phyloP scores from a whole-genome alignment of 1,140 invertebrate genomes.

The Drosophila tristis region DNA sequence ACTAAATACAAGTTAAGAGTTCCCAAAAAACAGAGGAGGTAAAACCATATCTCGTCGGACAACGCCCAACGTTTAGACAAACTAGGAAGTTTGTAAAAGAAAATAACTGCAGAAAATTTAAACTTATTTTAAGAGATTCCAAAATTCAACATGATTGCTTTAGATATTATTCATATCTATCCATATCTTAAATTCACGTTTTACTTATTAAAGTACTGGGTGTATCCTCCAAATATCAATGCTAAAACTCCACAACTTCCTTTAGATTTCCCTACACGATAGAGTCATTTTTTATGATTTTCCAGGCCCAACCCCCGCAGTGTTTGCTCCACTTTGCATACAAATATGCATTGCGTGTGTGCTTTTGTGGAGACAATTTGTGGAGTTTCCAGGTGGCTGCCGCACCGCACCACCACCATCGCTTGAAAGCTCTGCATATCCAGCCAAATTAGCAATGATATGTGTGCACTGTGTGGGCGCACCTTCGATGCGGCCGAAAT shows the following conservation, averaged over 20 bases:
- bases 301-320: slow-evolving; percentile 34
- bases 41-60: slow-evolving; percentile 17
- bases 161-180: no score
- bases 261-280: background rate
- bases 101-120: background rate
- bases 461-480: slow-evolving; percentile 51
- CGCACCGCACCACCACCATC: slow-evolving; percentile 7
- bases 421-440: slow-evolving; percentile 23
- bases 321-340: slow-evolving; percentile 34
- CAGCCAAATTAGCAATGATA: slow-evolving; percentile 58
- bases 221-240: background rate
- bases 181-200: no score
- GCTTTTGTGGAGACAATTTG: slow-evolving; percentile 11
- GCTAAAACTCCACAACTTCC: background rate
- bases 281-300: slow-evolving; percentile 11
- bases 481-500: slow-evolving; percentile 39
- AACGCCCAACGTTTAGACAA: slow-evolving; percentile 29
- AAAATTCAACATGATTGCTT: no score
- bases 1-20: slow-evolving; percentile 19
- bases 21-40: background rate
- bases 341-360: no score
- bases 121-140: no score
- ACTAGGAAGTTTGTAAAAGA: slow-evolving; percentile 24
- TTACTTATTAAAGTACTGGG: no score
- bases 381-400: slow-evolving; percentile 51